phyloP scores from a whole-genome alignment of 2,113 vertebrate genomes.

The Scomber colias region DNA sequence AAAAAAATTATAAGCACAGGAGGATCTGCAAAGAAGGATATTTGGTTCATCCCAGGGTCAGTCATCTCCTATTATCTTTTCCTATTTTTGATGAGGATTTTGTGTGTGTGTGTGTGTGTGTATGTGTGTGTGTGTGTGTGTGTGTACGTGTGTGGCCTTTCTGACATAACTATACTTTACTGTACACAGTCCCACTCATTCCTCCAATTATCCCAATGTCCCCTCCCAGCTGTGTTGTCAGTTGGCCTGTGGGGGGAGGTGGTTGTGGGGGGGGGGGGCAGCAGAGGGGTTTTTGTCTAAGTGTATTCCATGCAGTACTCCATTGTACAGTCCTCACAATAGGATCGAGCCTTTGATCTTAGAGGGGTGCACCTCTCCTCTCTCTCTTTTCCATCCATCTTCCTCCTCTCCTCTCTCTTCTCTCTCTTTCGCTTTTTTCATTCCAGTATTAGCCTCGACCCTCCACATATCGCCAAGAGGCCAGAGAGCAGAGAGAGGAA shows the following conservation, averaged over 20 bases:
- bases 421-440: constrained; percentile 21
- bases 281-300: constrained; percentile 6
- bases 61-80: no score
- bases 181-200: constrained; percentile 43
- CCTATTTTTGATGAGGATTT: not conserved
- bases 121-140: not conserved
- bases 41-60: no score
- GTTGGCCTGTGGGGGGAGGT: constrained; percentile 53
- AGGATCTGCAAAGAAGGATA: not conserved
- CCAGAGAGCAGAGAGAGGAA: constrained; percentile 56
- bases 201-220: constrained; percentile 46
- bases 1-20: no score
- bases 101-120: not conserved
- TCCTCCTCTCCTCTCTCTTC: constrained; percentile 27
- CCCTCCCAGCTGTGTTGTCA: constrained; percentile 62
- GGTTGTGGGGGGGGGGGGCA: not conserved
- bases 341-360: constrained; percentile 81
- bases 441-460: constrained; percentile 52
- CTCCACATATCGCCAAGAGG: constrained; percentile 58
- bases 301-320: constrained; percentile 56
- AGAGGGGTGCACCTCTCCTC: constrained; percentile 62
- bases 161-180: constrained; percentile 48
- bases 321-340: constrained; percentile 83
- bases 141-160: constrained; percentile 22
- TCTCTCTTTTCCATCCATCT: constrained; percentile 5